Percentiles rank a stretch among this genome's conserved stretches.
phyloP scores from a whole-genome alignment of 2,888 invertebrate genomes.

The Drosophila meridionalis region DNA sequence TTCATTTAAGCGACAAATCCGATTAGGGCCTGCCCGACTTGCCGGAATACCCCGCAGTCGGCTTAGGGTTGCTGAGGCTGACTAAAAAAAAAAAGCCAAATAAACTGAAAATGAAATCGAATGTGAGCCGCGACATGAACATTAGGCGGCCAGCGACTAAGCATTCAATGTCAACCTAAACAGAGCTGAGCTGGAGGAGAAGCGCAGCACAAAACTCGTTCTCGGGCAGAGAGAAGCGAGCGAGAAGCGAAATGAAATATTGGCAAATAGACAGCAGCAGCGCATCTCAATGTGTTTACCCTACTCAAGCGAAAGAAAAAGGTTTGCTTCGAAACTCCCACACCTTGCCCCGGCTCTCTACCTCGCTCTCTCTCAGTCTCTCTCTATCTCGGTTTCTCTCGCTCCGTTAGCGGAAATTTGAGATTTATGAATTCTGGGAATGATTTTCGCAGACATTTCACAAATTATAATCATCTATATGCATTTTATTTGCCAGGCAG shows the following conservation, averaged over 20 bases:
- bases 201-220: constrained; percentile 34
- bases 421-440: constrained; percentile 78
- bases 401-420: constrained; percentile 61
- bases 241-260: constrained; percentile 41
- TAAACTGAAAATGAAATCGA: constrained; percentile 78
- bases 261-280: constrained; percentile 53
- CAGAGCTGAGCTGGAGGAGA: not conserved
- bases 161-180: constrained; percentile 72
- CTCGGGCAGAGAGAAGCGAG: constrained; percentile 8
- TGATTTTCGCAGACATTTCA: constrained; percentile 50
- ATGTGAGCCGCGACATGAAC: constrained; percentile 79
- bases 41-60: not conserved
- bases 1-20: constrained; percentile 81
- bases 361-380: not conserved
- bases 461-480: constrained; percentile 45
- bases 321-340: constrained; percentile 9
- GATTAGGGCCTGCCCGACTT: constrained; percentile 54
- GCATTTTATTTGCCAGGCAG: constrained; percentile 28
- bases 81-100: constrained; percentile 29
- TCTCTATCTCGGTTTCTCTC: not conserved
- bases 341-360: constrained; percentile 3
- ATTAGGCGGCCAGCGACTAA: constrained; percentile 81
- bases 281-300: constrained; percentile 31
- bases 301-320: constrained; percentile 46
- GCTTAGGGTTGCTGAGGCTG: constrained; percentile 14